Conservation (phyloP, 2,113 vertebrate genomes). For the Carlito syrichta region DNA sequence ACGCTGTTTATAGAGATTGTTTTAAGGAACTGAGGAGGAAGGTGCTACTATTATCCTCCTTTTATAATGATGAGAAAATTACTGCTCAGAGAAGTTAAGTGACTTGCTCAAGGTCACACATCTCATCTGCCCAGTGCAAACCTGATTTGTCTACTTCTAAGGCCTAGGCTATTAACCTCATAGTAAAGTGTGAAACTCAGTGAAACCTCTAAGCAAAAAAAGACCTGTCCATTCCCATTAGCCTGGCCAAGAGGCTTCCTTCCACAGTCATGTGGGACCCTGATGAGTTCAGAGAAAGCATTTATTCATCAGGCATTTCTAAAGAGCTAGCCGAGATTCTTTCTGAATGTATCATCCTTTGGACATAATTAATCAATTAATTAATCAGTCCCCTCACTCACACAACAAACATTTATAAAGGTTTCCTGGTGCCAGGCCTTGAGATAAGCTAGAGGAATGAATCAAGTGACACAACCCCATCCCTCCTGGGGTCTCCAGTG, state of each 20-base stretch:
- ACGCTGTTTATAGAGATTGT: not conserved
- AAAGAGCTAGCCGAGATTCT: not conserved
- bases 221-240: not conserved
- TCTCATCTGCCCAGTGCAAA: not conserved
- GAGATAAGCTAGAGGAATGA: not conserved
- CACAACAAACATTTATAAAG: slow-evolving; percentile 16
- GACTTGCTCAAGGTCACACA: not conserved
- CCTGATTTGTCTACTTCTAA: not conserved
- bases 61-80: not conserved
- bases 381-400: not conserved
- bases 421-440: not conserved
- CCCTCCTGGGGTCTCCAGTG: not conserved
- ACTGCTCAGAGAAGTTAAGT: not conserved
- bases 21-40: not conserved
- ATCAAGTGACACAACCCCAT: not conserved
- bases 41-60: not conserved
- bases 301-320: not conserved
- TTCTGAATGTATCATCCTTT: not conserved
- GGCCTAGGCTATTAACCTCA: not conserved
- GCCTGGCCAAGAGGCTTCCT: not conserved
- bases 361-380: not conserved
- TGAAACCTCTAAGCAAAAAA: not conserved
- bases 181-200: not conserved
- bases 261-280: not conserved
- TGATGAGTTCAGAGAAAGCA: not conserved